phyloP scores from a whole-genome alignment of 2,797 vertebrate species.

The Myoxocephalus aenaeus region DNA sequence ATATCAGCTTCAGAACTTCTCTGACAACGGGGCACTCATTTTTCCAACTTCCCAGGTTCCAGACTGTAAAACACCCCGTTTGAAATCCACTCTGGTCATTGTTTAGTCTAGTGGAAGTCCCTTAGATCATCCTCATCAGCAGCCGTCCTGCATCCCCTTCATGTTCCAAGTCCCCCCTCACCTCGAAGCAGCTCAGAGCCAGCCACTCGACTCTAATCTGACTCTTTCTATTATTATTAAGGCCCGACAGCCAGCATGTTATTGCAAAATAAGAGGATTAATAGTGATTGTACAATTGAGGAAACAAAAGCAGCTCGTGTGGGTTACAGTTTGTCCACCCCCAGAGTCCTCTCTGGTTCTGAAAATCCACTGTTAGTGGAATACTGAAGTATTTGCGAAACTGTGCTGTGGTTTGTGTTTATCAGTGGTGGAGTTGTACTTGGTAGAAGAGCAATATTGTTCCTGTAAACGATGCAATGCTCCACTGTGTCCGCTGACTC shows the following conservation, averaged over 20 bases:
- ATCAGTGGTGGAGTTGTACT: slow-evolving; percentile 16
- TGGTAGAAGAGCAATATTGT: slow-evolving; percentile 33
- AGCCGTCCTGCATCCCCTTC: slow-evolving; percentile 63
- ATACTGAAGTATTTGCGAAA: slow-evolving; percentile 45
- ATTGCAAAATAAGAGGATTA: slow-evolving; percentile 40
- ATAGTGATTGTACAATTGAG: slow-evolving; percentile 45
- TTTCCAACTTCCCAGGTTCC: slow-evolving; percentile 67
- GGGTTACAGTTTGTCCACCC: slow-evolving; percentile 39
- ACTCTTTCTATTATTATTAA: slow-evolving; percentile 49
- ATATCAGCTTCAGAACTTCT: slow-evolving; percentile 73
- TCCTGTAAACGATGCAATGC: slow-evolving; percentile 31
- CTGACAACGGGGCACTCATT: slow-evolving; percentile 73
- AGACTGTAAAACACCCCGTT: slow-evolving; percentile 73
- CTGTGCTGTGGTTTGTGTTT: slow-evolving; percentile 37
- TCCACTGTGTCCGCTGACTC: background rate
- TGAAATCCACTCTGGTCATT: slow-evolving; percentile 79
- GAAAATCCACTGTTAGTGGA: slow-evolving; percentile 36
- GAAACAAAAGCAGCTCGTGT: slow-evolving; percentile 52
- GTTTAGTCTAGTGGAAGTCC: slow-evolving; percentile 83
- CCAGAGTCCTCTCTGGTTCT: slow-evolving; percentile 28
- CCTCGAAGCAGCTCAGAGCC: slow-evolving; percentile 39
- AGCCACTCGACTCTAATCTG: slow-evolving; percentile 34
- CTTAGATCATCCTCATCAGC: slow-evolving; percentile 79
- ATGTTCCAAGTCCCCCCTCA: slow-evolving; percentile 45
- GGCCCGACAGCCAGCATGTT: slow-evolving; percentile 30